Base-by-base conservation (phyloP, 1,140 invertebrate species). In the Megathymus violae region DNA sequence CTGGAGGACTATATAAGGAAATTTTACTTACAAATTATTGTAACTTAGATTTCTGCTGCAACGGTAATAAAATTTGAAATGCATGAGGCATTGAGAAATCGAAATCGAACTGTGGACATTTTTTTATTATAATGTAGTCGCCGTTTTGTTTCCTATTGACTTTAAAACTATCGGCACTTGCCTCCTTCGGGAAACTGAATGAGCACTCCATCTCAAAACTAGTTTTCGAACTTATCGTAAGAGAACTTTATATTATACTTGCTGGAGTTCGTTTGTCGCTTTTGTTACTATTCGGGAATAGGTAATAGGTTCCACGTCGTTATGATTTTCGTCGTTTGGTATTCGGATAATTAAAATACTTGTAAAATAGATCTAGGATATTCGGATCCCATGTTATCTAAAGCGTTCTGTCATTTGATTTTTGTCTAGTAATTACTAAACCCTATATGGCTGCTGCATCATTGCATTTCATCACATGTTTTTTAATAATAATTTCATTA, bases 131-230 rank as follows among this genome's bases (percentile, higher is more conserved):
- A 67, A 62, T 71, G 44, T 40, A 47, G 36, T 47, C 43, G 47
- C 9, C 41, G 52, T 54, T 69, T 59, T 70, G 64, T 71, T 74
- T 71, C 40, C 56, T 67, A 70, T 67, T 63, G 67, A 70, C 67
- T 65, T 67, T 52, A 36, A 64, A 70, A 71, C 50, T 58, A 59
- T 27, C 27, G 19, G 41, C 27, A 47, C 25, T 59, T 46, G n/a
- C n/a, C 44, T 25, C 19, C 19, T 40, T 11, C 15, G 16, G 46
- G 50, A 67, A 62, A 66, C 62, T 67, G 16, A 44, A 62, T 41
- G 52, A 62, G 36, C 47, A 62, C 48, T 71, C 47, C 62, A 70
- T 64, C 71, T 67, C 40, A 43, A 60, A 64, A 67, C 50, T 66
- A 60, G 62, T 34, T 67, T 66, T 63, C 63, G 59, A 59, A 36